Evolutionary conservation across 2,888 invertebrate species (phyloP).

Genomic region (Cotesia congregata): DNA sequence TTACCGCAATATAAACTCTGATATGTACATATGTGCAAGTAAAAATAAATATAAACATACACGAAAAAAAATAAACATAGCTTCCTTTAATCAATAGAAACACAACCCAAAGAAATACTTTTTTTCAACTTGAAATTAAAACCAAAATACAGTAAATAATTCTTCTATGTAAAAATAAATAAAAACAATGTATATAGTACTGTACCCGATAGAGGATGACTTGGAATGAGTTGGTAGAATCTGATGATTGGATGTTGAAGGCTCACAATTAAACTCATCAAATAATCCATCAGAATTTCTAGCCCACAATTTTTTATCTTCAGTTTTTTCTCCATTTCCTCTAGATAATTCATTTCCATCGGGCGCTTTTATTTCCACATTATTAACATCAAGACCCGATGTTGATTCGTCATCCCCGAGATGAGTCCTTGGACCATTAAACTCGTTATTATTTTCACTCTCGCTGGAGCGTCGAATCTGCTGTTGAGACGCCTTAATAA

Average conservation of each 20-base stretch:
- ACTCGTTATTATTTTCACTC: constrained; percentile 34
- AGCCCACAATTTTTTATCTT: constrained; percentile 50
- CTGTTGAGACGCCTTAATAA: constrained; percentile 53
- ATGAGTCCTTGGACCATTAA: constrained; percentile 38
- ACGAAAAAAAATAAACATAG: too few relatives aligned
- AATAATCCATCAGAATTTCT: constrained; percentile 45
- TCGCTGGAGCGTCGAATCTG: constrained; percentile 9
- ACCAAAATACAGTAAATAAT: too few relatives aligned
- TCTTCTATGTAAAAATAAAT: too few relatives aligned
- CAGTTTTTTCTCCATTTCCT: constrained; percentile 12
- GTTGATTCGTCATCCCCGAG: not conserved
- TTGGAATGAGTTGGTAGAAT: constrained; percentile 21
- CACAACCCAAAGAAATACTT: too few relatives aligned
- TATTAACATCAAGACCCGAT: not conserved
- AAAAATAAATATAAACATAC: too few relatives aligned
- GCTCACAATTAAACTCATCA: constrained; percentile 46
- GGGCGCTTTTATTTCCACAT: not conserved
- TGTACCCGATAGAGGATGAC: constrained; percentile 40
- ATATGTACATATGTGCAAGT: too few relatives aligned
- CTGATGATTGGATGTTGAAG: constrained; percentile 51
- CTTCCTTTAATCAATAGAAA: too few relatives aligned
- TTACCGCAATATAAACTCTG: not conserved
- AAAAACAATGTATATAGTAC: constrained; percentile 32
- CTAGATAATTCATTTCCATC: constrained; percentile 12
- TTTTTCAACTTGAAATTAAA: too few relatives aligned